Conservation (phyloP, 92 coral and sea anemone species). For the Actinostola sp. region DNA sequence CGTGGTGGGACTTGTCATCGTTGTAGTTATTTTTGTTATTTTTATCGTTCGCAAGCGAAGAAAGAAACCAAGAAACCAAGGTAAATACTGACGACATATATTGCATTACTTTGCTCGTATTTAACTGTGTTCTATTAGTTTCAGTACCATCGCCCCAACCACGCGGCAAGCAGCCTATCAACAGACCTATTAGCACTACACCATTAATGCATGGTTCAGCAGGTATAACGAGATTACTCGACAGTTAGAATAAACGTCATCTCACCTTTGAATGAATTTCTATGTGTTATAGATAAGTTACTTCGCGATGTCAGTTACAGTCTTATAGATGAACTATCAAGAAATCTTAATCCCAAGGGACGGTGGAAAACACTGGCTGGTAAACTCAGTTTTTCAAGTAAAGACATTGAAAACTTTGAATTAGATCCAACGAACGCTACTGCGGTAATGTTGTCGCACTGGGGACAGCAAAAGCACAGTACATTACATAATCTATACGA, state of each 20-base stretch:
- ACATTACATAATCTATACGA: slow-evolving; percentile 53
- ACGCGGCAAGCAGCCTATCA: background rate
- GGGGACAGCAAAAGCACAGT: slow-evolving; percentile 53
- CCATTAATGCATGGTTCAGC: slow-evolving; percentile 40
- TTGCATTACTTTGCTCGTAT: too few species aligned
- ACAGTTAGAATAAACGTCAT: too few species aligned
- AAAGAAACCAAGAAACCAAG: background rate
- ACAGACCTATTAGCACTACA: slow-evolving; percentile 18
- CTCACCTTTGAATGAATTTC: too few species aligned
- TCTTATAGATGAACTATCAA: slow-evolving; percentile 48
- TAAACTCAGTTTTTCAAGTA: slow-evolving; percentile 41
- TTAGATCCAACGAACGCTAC: slow-evolving; percentile 55
- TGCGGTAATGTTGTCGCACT: slow-evolving; percentile 54
- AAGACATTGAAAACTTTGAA: slow-evolving; percentile 60
- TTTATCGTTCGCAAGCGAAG: background rate
- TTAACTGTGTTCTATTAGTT: background rate
- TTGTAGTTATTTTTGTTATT: background rate
- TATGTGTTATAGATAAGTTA: slow-evolving; percentile 41
- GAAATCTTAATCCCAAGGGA: slow-evolving; percentile 51
- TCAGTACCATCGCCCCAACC: slow-evolving; percentile 3
- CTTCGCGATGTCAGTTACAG: slow-evolving; percentile 53
- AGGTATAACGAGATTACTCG: too few species aligned
- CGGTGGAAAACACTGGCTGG: slow-evolving; percentile 74
- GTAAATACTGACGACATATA: too few species aligned
- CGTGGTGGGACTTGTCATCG: background rate